Conservation (phyloP, 2,797 vertebrate species). For the Propithecus deckenii region DNA sequence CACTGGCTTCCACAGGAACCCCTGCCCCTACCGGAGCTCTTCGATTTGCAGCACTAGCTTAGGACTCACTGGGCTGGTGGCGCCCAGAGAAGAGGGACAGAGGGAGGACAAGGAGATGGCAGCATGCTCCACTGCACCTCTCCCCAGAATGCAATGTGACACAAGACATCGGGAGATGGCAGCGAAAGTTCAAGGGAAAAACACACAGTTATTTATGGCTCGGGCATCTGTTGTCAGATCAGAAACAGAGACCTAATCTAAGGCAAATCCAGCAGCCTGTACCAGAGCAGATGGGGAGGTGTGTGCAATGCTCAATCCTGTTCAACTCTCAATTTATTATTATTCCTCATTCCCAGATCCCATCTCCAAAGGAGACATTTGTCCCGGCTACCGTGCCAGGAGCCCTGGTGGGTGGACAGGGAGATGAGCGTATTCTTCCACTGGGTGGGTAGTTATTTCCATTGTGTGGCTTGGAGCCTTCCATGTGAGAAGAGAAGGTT, state of each 20-base stretch:
- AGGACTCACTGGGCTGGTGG: background rate
- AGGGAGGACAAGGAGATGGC: background rate
- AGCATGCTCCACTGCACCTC: constrained; percentile 52
- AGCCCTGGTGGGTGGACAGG: constrained; percentile 31
- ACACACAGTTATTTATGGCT: constrained; percentile 79
- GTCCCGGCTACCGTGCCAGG: constrained; percentile 50
- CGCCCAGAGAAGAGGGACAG: constrained; percentile 15
- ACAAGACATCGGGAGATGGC: constrained; percentile 76
- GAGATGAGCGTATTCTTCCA: constrained; percentile 22
- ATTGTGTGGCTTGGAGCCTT: background rate
- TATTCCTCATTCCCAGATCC: constrained; percentile 61
- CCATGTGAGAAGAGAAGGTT: constrained; percentile 12
- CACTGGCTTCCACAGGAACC: background rate
- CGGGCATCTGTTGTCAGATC: constrained; percentile 77
- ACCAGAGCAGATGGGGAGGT: constrained; percentile 79
- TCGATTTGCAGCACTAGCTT: background rate
- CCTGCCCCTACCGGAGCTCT: background rate
- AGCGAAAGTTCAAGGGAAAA: constrained; percentile 78
- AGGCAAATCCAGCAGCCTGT: constrained; percentile 75
- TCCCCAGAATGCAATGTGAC: constrained; percentile 77
- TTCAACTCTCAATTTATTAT: constrained; percentile 71
- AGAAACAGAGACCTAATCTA: constrained; percentile 78
- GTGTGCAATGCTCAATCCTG: constrained; percentile 70
- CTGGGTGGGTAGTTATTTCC: constrained; percentile 12
- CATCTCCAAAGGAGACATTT: constrained; percentile 69